Evolutionary conservation across 2,888 invertebrate species (phyloP).

Genomic region (Athetis lepigone): DNA sequence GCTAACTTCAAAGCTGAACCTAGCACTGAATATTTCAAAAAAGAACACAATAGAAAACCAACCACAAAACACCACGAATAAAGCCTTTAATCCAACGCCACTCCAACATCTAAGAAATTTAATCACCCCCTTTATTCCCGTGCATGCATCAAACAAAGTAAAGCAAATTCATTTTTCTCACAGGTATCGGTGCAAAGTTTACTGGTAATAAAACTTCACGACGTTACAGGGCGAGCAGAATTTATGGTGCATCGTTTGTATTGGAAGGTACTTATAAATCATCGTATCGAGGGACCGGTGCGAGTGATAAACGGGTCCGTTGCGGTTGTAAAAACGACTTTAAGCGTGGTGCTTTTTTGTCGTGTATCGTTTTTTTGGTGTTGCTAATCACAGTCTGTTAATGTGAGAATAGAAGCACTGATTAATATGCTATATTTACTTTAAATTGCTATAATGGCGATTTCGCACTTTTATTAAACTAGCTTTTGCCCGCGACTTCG

Average conservation of each 20-base stretch:
- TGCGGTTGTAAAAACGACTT: background rate
- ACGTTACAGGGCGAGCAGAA: constrained; percentile 56
- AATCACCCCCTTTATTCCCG: constrained; percentile 36
- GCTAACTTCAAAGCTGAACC: too few species aligned
- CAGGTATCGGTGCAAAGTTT: constrained; percentile 61
- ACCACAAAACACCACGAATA: constrained; percentile 1
- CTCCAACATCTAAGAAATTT: constrained; percentile 11
- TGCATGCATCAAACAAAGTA: constrained; percentile 37
- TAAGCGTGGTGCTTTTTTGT: background rate
- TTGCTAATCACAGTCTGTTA: too few species aligned
- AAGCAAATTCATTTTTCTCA: constrained; percentile 68
- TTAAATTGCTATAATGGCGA: too few species aligned
- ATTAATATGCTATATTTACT: too few species aligned
- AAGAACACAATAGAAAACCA: background rate
- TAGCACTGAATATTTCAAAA: too few species aligned
- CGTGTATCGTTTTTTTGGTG: background rate
- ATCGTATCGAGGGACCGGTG: constrained; percentile 52
- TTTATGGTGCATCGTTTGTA: constrained; percentile 60
- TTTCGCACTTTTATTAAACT: too few species aligned
- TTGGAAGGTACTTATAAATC: constrained; percentile 56
- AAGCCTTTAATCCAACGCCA: background rate
- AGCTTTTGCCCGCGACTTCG: too few species aligned
- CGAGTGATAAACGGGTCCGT: constrained; percentile 32
- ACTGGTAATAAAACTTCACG: constrained; percentile 69
- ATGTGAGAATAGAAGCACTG: too few species aligned